Base-by-base conservation (phyloP, 2,888 invertebrate genomes). In the Netelia inedita region DNA sequence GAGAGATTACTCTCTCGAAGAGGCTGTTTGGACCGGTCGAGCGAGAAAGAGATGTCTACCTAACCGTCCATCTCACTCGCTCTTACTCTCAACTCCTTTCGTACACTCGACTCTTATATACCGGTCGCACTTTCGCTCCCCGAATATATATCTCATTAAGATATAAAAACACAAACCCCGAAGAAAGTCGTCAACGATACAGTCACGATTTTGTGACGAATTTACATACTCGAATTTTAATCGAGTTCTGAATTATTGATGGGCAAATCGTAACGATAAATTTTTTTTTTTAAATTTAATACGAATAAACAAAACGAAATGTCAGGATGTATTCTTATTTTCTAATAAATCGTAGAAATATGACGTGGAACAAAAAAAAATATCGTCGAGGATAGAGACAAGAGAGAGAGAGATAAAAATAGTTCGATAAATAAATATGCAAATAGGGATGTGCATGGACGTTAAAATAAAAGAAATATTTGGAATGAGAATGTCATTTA, bases 21-120 rank as follows among this genome's bases (percentile, higher is more conserved):
- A 11, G 53, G 55, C 35, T 63, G 46, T 76, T 76, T 68, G 55
- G 59, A 76, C 76, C 68, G 68, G 76, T 76, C 57, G 46, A 68
- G 59, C 19, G 76, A 66, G 66, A 66, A 43, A 57, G 53, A 65
- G 16, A 65, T 43, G 65, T 41, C 53, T 75, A 53, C 55, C 65
- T 50, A 61, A 61, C n/a, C 16, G n/a, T 73, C 74, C 43, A 11
- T 41, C 71, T 19, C 41, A 1, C 57, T 72, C 21, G 9, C 41
- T n/a, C 41, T 72, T 28, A 11, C 10, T 57, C 41, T 43, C 14
- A n/a, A 19, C 28, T 28, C 28, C 28, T 28, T 55, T 23, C 10
- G 23, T n/a, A 35, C n/a, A 19, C 11, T 28, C 19, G 19, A 5
- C 28, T 41, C 50, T 19, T n/a, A 46, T 23, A 1, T 3, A 9